Conservation (phyloP, 2,888 invertebrate genomes). For the Bellardia bayeri region DNA sequence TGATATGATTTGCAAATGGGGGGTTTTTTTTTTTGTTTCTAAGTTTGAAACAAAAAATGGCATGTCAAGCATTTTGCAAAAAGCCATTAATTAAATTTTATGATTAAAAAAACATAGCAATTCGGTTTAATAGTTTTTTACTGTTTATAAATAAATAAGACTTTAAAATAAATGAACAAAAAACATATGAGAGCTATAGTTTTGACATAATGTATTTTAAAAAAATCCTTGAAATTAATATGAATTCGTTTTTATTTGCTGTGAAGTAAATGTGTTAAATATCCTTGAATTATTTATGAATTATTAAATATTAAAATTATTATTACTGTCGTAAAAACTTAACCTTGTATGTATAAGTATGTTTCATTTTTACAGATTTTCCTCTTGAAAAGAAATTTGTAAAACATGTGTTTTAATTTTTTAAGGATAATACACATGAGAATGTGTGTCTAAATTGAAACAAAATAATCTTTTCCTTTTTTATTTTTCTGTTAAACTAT, state of each 20-base stretch:
- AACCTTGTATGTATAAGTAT: slow-evolving; percentile 51
- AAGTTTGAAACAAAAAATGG: slow-evolving; percentile 20
- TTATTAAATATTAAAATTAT: slow-evolving; percentile 49
- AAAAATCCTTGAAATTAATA: slow-evolving; percentile 33
- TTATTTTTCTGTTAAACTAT: slow-evolving; percentile 23
- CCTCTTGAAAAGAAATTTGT: slow-evolving; percentile 9
- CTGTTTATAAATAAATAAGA: slow-evolving; percentile 14
- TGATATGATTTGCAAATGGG: slow-evolving; percentile 60
- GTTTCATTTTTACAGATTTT: slow-evolving; percentile 31
- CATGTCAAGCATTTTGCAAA: slow-evolving; percentile 63
- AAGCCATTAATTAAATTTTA: slow-evolving; percentile 72
- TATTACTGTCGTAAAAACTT: slow-evolving; percentile 25
- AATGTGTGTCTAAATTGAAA: neutral
- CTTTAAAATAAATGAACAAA: neutral
- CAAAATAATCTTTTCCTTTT: too few relatives aligned
- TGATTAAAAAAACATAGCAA: slow-evolving; percentile 34
- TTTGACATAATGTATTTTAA: neutral
- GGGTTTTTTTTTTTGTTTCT: slow-evolving; percentile 31
- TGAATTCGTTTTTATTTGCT: neutral
- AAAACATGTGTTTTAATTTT: slow-evolving; percentile 54
- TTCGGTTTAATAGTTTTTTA: neutral
- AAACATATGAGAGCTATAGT: neutral
- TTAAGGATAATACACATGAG: neutral
- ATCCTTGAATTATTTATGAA: slow-evolving; percentile 67
- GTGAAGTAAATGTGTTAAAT: slow-evolving; percentile 6